Evolutionary conservation across 2,797 vertebrate species (phyloP), one percentile per base, ranked within the genome.

Genomic region (Helicolenus hilgendorfi): DNA sequence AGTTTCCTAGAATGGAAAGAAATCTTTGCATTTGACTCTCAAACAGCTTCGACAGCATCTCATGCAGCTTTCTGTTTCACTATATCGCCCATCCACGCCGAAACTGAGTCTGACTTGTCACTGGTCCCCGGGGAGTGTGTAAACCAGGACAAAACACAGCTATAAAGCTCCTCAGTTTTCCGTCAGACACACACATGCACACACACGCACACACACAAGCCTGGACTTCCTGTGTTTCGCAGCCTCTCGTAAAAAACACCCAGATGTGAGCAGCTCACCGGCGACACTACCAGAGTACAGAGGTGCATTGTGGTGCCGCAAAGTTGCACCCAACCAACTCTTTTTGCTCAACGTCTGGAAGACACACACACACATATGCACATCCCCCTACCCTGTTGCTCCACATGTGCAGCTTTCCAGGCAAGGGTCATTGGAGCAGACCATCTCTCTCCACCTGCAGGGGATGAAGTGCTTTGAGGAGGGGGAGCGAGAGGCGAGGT

Each of bases 171-270:
- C 68, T 90, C 81, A 56, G 88, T 94, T 95, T 96, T 96, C 91
- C 93, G 83, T 91, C 89, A 92, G 80, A 87, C 79, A 65, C 89
- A 38, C 73, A 68, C 81, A 69, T 53, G n/a, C 63, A 53, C 80
- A 10, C 70, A 60, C 69, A 72, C 88, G 27, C 49, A 45, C 45
- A 72, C 55, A 87, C 91, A 87, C 81, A 72, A 87, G 72, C 71
- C 29, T 81, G 63, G 86, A 94, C 96, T 97, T 97, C 96, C 95
- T 96, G 95, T 94, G 91, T 93, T 96, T 94, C 82, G 85, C 81
- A 89, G 91, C 77, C 88, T 84, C 95, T 96, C 84, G 86, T 96
- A 96, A 97, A 97, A 96, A 96, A 87, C 89, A 92, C 95, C 95
- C 96, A 97, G 95, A 97, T 97, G 96, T 97, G 92, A 94, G 90